Conservation (phyloP, 2,888 invertebrate genomes). For the Plusia festucae region DNA sequence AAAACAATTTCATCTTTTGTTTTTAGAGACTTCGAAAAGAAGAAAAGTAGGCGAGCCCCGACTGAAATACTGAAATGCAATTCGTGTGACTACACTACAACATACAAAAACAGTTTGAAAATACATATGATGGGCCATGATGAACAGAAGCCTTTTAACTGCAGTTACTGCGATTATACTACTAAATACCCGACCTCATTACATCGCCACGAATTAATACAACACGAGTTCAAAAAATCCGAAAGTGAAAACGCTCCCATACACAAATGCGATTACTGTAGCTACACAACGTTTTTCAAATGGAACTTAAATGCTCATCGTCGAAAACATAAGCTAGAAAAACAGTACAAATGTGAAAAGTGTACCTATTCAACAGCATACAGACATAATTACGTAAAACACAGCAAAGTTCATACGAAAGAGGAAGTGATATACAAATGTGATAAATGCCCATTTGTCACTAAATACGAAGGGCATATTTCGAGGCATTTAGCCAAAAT, state of each 20-base stretch:
- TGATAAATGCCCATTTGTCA: slow-evolving; percentile 75
- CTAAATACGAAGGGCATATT: slow-evolving; percentile 76
- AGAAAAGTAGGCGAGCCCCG: slow-evolving; percentile 18
- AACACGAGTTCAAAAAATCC: slow-evolving; percentile 61
- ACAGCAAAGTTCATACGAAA: slow-evolving; percentile 62
- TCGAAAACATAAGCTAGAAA: slow-evolving; percentile 66
- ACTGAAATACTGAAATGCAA: slow-evolving; percentile 63
- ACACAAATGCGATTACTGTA: slow-evolving; percentile 51
- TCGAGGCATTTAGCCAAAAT: slow-evolving; percentile 75
- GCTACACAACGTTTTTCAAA: slow-evolving; percentile 56
- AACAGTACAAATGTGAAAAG: slow-evolving; percentile 63
- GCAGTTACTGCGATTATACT: slow-evolving; percentile 67
- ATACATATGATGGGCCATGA: slow-evolving; percentile 68
- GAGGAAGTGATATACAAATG: slow-evolving; percentile 63
- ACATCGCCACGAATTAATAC: slow-evolving; percentile 67
- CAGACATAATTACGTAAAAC: slow-evolving; percentile 65
- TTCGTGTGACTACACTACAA: slow-evolving; percentile 70
- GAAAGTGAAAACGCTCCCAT: slow-evolving; percentile 2
- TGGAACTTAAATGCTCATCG: slow-evolving; percentile 67
- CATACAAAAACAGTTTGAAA: slow-evolving; percentile 70
- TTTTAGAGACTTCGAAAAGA: slow-evolving; percentile 43
- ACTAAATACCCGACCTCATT: slow-evolving; percentile 72
- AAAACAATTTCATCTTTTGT: background rate
- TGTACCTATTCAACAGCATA: slow-evolving; percentile 67
- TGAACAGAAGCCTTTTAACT: slow-evolving; percentile 63